Conservation (phyloP, 2,797 vertebrate genomes). For the Pipistrellus kuhlii region DNA sequence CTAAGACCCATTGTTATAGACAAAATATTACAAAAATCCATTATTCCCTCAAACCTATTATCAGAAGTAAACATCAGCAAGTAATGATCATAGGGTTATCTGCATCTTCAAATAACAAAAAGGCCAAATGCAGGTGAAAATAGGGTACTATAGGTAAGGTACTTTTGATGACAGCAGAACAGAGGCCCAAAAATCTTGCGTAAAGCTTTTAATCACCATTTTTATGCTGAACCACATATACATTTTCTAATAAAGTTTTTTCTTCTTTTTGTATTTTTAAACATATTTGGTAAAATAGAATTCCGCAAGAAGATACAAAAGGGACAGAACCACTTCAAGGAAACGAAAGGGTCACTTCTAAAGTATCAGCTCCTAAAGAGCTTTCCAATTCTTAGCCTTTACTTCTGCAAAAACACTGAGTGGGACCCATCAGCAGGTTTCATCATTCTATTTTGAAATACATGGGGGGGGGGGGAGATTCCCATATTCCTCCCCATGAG, state of each 20-base stretch:
- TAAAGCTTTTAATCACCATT: background rate
- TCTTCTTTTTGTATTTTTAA: background rate
- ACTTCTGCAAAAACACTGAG: background rate
- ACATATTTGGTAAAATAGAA: background rate
- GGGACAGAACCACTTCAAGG: background rate
- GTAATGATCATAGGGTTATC: background rate
- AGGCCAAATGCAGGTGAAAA: background rate
- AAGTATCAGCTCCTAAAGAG: accelerated
- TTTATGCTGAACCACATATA: background rate
- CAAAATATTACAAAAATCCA: slow-evolving; percentile 30
- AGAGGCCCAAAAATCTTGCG: background rate
- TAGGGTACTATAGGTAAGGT: background rate
- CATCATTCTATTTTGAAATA: background rate
- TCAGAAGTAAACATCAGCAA: background rate
- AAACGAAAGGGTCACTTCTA: background rate
- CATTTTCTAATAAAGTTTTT: background rate
- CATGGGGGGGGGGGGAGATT: background rate
- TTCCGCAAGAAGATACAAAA: background rate
- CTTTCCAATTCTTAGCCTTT: background rate
- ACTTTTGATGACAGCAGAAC: background rate
- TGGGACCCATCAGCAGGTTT: background rate
- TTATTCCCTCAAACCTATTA: background rate
- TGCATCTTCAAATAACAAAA: background rate
- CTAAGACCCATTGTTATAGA: background rate
- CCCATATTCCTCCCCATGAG: background rate